Percentiles rank a stretch among this genome's conserved stretches.
Evolutionary conservation across 2,113 vertebrate species (phyloP).

Genomic region (Gallinago media): DNA sequence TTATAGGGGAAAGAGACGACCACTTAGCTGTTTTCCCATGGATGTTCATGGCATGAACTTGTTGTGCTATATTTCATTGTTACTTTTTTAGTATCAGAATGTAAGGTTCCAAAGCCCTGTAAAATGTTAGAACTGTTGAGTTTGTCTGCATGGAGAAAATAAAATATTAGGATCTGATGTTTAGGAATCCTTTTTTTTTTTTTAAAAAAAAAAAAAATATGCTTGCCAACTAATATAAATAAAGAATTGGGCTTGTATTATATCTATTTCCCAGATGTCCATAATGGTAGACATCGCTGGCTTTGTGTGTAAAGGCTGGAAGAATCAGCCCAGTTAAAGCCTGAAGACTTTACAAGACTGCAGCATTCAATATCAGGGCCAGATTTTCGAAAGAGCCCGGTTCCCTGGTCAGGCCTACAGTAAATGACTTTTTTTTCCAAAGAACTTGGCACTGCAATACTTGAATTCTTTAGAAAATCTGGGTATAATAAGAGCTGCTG

Average conservation of each 20-base stretch:
- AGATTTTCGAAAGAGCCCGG: not conserved
- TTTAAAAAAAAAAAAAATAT: no score
- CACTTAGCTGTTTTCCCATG: not conserved
- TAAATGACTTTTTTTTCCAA: not conserved
- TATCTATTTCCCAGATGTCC: constrained; percentile 16
- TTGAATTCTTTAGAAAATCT: constrained; percentile 29
- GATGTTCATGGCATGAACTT: not conserved
- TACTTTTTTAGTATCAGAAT: not conserved
- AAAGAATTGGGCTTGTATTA: not conserved
- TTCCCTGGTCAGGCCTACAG: not conserved
- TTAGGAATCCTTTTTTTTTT: not conserved
- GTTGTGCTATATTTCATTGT: not conserved
- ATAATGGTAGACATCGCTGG: not conserved
- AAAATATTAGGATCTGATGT: not conserved
- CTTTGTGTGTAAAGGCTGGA: not conserved
- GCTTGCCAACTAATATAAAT: not conserved
- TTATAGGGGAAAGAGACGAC: not conserved
- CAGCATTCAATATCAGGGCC: not conserved
- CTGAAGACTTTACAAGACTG: not conserved
- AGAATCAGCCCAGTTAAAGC: not conserved
- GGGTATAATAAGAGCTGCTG: not conserved
- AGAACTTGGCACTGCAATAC: not conserved
- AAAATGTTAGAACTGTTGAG: not conserved
- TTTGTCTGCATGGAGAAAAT: not conserved
- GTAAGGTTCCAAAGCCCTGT: not conserved